Base-by-base conservation (phyloP, 2,797 vertebrate genomes). In the Eutrigla gurnardus region DNA sequence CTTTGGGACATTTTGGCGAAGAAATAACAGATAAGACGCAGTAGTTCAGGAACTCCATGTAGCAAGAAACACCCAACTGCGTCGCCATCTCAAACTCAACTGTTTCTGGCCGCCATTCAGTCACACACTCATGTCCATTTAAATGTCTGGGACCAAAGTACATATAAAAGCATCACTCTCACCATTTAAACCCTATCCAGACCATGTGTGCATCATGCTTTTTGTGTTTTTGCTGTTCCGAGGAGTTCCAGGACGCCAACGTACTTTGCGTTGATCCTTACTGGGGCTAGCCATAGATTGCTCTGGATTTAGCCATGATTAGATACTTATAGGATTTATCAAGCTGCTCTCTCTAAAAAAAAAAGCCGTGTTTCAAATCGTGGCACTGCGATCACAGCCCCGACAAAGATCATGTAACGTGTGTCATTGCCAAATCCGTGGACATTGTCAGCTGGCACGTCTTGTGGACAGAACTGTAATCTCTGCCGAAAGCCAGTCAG, bases 241-340 rank as follows among this genome's bases (percentile, higher is more conserved):
- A 75, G 66, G 60, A 81, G 55, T 72, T 88, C 75, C 76, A 71
- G 71, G 35, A 80, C 0, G 42, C 82, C 66, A 47, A 78, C 37
- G 13, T 86, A 75, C 80, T 81, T 75, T 54, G 40, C 33, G 81
- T 89, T 92, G 77, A 91, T 88, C 82, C 77, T 77, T 67, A 18
- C 55, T 53, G 70, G 70, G 77, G 81, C 65, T 67, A 82, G 81
- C 55, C 73, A 89, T 84, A 85, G 78, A 91, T 90, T 90, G 84
- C 82, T 87, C 43, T 77, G 91, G 87, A 89, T 92, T 92, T 91
- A 78, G 82, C 90, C 86, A 77, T 79, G 85, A 91, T 90, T 70
- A 7, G 82, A 93, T 86, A 83, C 89, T 92, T 89, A 88, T 65
- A 78, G 90, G 91, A 93, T 93, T 93, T 92, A 93, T 91, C 79